A percentile compares a stretch with the other conserved stretches of the same genome.
Evolutionary conservation across 2,888 invertebrate species (phyloP).

Genomic region (Cactoblastis cactorum): DNA sequence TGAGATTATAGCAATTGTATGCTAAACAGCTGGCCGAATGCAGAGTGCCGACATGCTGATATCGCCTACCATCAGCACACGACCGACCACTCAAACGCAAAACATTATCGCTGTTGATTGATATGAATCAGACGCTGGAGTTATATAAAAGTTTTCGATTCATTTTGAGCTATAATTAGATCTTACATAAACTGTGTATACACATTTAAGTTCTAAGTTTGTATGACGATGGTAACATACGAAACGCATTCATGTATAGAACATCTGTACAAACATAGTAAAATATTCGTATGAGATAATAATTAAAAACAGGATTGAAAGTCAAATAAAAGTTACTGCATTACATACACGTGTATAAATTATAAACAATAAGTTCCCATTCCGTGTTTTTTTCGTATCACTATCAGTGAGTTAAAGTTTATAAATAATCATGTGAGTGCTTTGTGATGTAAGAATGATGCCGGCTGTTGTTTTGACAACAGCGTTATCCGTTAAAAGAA

Average conservation of each 20-base stretch:
- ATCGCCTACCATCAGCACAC: constrained; percentile 30
- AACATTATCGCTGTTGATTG: background rate
- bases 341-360: constrained; percentile 19
- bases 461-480: constrained; percentile 20
- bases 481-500: constrained; percentile 17
- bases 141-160: background rate
- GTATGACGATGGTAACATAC: background rate
- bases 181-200: background rate
- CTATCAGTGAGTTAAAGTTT: constrained; percentile 3
- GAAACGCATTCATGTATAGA: constrained; percentile 17
- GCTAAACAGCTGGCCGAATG: constrained; percentile 47
- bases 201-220: background rate
- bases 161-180: background rate
- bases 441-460: constrained; percentile 13
- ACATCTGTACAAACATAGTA: constrained; percentile 28
- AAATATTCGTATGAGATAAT: constrained; percentile 17
- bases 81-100: background rate
- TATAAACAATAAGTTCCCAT: constrained; percentile 16
- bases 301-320: constrained; percentile 23
- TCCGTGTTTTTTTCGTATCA: constrained; percentile 7
- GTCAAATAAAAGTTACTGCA: constrained; percentile 28
- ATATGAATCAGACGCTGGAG: background rate
- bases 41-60: constrained; percentile 13
- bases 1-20: constrained; percentile 57
- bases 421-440: constrained; percentile 4